Percentiles rank a stretch among this genome's conserved stretches.
Conservation (phyloP, 2,888 invertebrate genomes). For the Amiota communis region DNA sequence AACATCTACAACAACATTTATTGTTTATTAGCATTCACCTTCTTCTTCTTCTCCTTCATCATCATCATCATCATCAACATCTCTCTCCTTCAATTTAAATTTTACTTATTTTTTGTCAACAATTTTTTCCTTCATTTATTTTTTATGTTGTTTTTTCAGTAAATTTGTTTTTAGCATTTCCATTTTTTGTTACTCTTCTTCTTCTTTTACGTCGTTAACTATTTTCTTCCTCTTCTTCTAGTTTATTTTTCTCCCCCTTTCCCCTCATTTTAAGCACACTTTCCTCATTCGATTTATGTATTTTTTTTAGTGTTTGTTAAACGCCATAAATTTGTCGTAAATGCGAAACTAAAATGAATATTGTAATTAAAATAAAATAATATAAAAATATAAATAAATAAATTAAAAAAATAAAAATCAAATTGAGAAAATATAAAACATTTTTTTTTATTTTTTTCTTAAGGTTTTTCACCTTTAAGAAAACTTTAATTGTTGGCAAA, state of each 20-base stretch:
- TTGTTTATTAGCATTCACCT: not conserved
- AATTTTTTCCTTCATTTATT: not conserved
- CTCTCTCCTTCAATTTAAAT: not conserved
- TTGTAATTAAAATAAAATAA: too few species aligned
- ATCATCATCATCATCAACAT: not conserved
- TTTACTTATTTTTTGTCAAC: not conserved
- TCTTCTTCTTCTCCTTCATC: not conserved
- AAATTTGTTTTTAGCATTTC: not conserved
- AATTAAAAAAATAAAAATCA: too few species aligned
- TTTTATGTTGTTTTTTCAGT: not conserved
- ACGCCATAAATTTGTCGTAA: too few species aligned
- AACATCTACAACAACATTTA: not conserved
- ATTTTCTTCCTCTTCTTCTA: constrained; percentile 51
- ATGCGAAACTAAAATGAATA: not conserved
- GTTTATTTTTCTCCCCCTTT: constrained; percentile 35
- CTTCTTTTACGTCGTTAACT: too few species aligned
- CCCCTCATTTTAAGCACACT: constrained; percentile 13
- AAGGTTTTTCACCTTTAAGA: too few species aligned
- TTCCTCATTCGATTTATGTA: too few species aligned
- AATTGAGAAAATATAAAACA: too few species aligned
- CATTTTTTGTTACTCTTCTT: too few species aligned
- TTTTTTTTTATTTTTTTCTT: too few species aligned
- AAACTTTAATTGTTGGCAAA: too few species aligned
- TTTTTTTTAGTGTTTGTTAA: too few species aligned
- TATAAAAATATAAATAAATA: too few species aligned